Evolutionary conservation across 1,140 invertebrate genomes (phyloP).

Genomic region (Melanaphis sacchari): DNA sequence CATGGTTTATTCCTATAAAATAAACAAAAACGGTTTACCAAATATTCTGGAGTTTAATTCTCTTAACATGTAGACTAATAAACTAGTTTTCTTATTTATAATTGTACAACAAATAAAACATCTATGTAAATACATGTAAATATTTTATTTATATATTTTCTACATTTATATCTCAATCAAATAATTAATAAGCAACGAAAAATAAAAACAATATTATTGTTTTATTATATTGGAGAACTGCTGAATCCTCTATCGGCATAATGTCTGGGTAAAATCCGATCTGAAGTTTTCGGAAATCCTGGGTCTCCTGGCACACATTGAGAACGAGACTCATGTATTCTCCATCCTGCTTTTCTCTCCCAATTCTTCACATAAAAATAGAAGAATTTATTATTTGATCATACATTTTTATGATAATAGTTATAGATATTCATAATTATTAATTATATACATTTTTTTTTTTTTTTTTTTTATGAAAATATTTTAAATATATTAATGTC

Average conservation of each 20-base stretch:
- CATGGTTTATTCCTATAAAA: conserved; percentile 42
- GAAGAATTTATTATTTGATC: neutral
- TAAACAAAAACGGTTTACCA: conserved; percentile 34
- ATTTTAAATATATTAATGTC: too few relatives aligned
- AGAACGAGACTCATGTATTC: conserved; percentile 63
- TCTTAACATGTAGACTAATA: neutral
- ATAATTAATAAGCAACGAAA: conserved; percentile 18
- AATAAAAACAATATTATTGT: neutral
- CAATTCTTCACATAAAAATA: conserved; percentile 69
- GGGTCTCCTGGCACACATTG: conserved; percentile 44
- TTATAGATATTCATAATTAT: too few relatives aligned
- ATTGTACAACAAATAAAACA: neutral
- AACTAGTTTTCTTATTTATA: neutral
- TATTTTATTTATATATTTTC: conserved; percentile 7
- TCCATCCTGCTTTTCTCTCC: conserved; percentile 75
- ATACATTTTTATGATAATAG: neutral
- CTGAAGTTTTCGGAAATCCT: conserved; percentile 35
- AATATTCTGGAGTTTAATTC: conserved; percentile 32
- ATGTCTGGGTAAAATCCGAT: conserved; percentile 37
- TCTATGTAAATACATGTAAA: neutral
- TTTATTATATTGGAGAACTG: conserved; percentile 49
- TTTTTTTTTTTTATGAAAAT: too few relatives aligned
- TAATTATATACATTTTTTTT: too few relatives aligned
- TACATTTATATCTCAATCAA: conserved; percentile 30
- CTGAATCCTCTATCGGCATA: conserved; percentile 50